Conservation (phyloP, 2,797 vertebrate species). For the Silurus lanzhouensis region DNA sequence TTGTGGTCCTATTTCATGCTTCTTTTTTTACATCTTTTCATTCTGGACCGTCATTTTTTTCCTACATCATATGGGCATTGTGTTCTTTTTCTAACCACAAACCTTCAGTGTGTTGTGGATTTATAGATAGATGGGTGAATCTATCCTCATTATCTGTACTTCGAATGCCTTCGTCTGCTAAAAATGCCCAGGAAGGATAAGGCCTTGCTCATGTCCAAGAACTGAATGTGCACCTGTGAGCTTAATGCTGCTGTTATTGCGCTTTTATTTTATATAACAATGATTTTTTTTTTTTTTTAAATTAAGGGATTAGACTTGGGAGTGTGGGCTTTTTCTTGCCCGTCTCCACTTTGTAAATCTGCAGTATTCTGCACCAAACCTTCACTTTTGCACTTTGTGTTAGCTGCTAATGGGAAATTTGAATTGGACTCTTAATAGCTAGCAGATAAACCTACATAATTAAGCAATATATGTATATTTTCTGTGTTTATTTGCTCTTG, state of each 20-base stretch:
- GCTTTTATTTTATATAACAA: neutral
- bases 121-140: neutral
- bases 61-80: neutral
- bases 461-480: neutral
- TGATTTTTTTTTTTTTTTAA: too few species aligned
- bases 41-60: neutral
- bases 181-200: neutral
- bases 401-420: neutral
- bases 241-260: neutral
- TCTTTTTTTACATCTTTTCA: neutral
- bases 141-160: neutral
- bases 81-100: neutral
- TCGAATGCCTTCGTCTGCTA: neutral
- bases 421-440: neutral
- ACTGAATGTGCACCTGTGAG: constrained; percentile 10
- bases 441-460: neutral
- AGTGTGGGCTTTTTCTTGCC: neutral
- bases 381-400: neutral
- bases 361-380: neutral
- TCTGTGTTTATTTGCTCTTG: neutral
- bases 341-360: neutral
- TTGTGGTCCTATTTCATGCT: neutral
- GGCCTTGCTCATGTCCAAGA: neutral
- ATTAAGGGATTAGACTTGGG: neutral
- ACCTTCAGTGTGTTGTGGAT: neutral